Base-by-base conservation (phyloP, 1,140 invertebrate species). In the Chrysomallon squamiferum region DNA sequence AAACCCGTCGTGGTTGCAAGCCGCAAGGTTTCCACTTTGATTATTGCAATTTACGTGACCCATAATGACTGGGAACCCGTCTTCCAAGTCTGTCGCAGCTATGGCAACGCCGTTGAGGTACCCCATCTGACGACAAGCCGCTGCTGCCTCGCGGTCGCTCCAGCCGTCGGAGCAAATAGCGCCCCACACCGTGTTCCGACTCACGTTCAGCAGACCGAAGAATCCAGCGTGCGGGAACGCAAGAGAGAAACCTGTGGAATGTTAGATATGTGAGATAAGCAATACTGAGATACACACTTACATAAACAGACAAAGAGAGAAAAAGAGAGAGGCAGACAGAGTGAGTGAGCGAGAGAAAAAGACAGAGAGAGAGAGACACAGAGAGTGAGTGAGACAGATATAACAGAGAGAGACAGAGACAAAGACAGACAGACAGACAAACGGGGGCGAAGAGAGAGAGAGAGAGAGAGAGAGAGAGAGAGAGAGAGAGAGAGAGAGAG, bases 41-140 rank as follows among this genome's bases (percentile, higher is more conserved):
- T 78, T 67, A 30, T 63, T 66, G 70, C 79, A 81, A 3, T 64
- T 68, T 7, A 71, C 47, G 18, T 45, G 25, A 20, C 45, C 33
- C 11, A 67, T 52, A 2, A 62, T 29, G 13, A 54, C 18, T 9
- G 65, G 65, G 1, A 58, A 9, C 4, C 29, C 35, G 15, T 2
- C 9, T 3, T 18, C 9, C 7, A 32, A n/a, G 1, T 41, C 6
- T 20, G 32, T 13, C 9, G 11, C 43, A 25, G 63, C 30, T 9
- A 71, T 49, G 0, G 59, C 33, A n/a, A 88, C 90, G 64, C 88
- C 88, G 15, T 89, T 86, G 85, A 88, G 90, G 2, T 62, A 74
- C 6, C 66, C 66, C 3, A 62, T 13, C n/a, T 69, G 57, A 33
- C 35, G 56, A 45, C 73, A 74, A 18, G 66, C 59, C 4, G 68